These are phyloP conservation scores for Sylvietta virens DNA, from an alignment of 2,113 vertebrate species.

Conservation along the genomic window DNA sequence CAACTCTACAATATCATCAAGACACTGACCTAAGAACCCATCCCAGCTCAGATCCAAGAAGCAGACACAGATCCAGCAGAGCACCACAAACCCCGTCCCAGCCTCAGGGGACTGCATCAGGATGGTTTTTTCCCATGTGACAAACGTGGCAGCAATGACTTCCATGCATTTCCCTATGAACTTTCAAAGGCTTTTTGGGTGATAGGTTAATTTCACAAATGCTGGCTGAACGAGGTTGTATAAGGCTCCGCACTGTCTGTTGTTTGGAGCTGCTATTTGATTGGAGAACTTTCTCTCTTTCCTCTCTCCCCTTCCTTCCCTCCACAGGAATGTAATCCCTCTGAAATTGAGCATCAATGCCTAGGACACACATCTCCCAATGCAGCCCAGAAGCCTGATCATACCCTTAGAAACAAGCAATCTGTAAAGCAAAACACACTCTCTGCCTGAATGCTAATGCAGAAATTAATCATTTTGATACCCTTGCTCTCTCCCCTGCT, in stretches of 20 bases:
- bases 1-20: not conserved
- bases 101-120: fast-evolving
- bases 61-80: not conserved
- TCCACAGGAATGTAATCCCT: not conserved
- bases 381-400: not conserved
- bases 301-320: no score
- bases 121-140: fast-evolving
- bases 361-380: not conserved
- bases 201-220: not conserved
- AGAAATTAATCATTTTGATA: conserved; percentile 55
- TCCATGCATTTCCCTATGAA: not conserved
- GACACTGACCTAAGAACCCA: fast-evolving
- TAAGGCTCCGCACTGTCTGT: not conserved
- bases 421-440: not conserved
- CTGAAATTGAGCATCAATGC: not conserved
- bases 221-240: not conserved
- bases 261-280: not conserved
- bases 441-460: conserved; percentile 38
- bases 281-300: not conserved
- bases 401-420: conserved; percentile 7
- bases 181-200: fast-evolving
- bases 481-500: not conserved
- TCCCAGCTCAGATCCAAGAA: not conserved
- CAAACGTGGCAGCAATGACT: fast-evolving
- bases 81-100: not conserved